These are phyloP conservation scores for Sarcophaga subvicina DNA, from an alignment of 2,888 invertebrate species.

Conservation along the genomic window DNA sequence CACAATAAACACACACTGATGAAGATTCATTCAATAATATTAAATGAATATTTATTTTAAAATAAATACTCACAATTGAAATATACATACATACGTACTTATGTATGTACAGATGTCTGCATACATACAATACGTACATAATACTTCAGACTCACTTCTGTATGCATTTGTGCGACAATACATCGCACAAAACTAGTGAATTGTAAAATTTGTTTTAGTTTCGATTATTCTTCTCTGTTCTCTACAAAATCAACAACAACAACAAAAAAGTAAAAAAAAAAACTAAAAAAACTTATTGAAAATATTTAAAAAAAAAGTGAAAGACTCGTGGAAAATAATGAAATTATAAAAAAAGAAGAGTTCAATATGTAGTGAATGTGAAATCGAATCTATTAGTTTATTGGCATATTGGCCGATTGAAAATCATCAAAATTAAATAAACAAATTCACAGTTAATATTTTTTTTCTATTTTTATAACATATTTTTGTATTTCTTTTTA, in stretches of 20 bases:
- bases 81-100: constrained; percentile 2
- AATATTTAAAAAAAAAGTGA: constrained; percentile 1
- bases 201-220: constrained; percentile 68
- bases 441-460: constrained; percentile 74
- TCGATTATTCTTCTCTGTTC: constrained; percentile 31
- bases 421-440: constrained; percentile 73
- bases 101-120: background rate
- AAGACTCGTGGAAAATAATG: too few species aligned
- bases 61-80: constrained; percentile 7
- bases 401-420: constrained; percentile 68
- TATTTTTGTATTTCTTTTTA: too few species aligned
- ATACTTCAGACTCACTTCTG: background rate
- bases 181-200: constrained; percentile 56
- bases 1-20: constrained; percentile 28
- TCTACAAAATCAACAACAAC: too few species aligned
- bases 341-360: background rate
- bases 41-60: constrained; percentile 49
- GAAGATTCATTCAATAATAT: constrained; percentile 62
- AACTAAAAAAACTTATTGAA: background rate
- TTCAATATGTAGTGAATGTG: constrained; percentile 37
- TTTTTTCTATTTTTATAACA: constrained; percentile 54
- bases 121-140: constrained; percentile 13
- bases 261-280: constrained; percentile 9
- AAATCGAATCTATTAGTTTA: constrained; percentile 58
- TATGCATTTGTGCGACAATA: background rate